Evolutionary conservation across 2,113 vertebrate species (phyloP).

Genomic region (Furnarius figulus): DNA sequence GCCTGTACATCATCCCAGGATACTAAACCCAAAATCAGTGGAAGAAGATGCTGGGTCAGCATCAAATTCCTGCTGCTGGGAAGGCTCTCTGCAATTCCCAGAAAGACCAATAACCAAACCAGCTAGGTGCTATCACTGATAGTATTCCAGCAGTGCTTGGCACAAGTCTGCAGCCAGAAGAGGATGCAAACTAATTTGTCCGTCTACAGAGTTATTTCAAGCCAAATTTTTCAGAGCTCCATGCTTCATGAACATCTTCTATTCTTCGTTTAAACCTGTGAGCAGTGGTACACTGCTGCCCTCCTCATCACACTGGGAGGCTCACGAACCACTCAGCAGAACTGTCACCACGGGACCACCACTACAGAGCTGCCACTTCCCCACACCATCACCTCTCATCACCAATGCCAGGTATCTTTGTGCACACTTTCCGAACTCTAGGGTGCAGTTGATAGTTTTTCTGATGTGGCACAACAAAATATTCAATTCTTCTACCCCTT

Average conservation of each 20-base stretch:
- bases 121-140: background rate
- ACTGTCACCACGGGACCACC: fast-evolving
- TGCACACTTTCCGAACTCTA: fast-evolving
- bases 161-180: too few relatives aligned
- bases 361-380: background rate
- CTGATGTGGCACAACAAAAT: background rate
- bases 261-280: fast-evolving
- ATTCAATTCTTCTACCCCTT: background rate
- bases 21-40: background rate
- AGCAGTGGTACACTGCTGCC: background rate
- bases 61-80: fast-evolving
- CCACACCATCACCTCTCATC: fast-evolving
- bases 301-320: fast-evolving
- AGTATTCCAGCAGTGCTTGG: fast-evolving
- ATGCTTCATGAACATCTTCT: fast-evolving
- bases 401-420: background rate
- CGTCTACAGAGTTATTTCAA: background rate
- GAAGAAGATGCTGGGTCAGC: background rate
- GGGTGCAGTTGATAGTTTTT: background rate
- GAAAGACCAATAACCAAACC: background rate
- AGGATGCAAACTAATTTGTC: background rate
- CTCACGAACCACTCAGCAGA: fast-evolving
- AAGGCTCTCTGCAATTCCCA: background rate
- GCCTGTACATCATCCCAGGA: background rate
- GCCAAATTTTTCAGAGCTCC: fast-evolving